These are phyloP conservation scores for Rotaria socialis DNA, from an alignment of 2,888 invertebrate species.

Conservation along the genomic window DNA sequence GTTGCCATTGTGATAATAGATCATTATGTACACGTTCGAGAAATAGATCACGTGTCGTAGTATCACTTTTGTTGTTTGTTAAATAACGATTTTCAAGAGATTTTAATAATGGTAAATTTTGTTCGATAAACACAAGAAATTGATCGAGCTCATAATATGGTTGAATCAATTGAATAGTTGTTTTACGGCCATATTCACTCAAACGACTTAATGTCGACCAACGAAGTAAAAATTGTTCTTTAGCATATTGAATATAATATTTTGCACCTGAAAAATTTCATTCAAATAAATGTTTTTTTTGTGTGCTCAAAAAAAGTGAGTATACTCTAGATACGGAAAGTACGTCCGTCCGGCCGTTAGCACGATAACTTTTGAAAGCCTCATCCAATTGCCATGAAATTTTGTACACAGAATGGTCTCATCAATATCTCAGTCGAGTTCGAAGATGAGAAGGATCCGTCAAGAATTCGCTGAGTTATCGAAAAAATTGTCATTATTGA, in stretches of 20 bases:
- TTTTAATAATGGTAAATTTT: slow-evolving; percentile 6
- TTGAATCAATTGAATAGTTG: slow-evolving; percentile 9
- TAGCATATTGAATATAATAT: slow-evolving; percentile 37
- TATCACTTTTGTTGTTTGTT: slow-evolving; percentile 18
- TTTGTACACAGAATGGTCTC: too few relatives aligned
- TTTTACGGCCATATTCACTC: slow-evolving; percentile 13
- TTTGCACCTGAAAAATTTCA: neutral
- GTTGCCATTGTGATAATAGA: neutral
- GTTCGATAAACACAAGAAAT: slow-evolving; percentile 1
- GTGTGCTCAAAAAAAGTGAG: too few relatives aligned
- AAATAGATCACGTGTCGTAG: neutral
- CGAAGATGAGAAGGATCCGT: too few relatives aligned
- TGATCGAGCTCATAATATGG: slow-evolving; percentile 28
- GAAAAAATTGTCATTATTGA: too few relatives aligned
- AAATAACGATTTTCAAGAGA: neutral
- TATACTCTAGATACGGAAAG: too few relatives aligned
- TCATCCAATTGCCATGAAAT: too few relatives aligned
- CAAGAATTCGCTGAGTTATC: too few relatives aligned
- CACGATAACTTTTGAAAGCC: too few relatives aligned
- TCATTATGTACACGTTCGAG: slow-evolving; percentile 1
- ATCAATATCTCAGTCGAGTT: too few relatives aligned
- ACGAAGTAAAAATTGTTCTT: slow-evolving; percentile 36
- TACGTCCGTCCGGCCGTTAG: too few relatives aligned
- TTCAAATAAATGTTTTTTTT: too few relatives aligned
- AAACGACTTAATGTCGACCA: slow-evolving; percentile 18